phyloP scores from a whole-genome alignment of 2,113 vertebrate genomes.

The Coregonus clupeaformis region DNA sequence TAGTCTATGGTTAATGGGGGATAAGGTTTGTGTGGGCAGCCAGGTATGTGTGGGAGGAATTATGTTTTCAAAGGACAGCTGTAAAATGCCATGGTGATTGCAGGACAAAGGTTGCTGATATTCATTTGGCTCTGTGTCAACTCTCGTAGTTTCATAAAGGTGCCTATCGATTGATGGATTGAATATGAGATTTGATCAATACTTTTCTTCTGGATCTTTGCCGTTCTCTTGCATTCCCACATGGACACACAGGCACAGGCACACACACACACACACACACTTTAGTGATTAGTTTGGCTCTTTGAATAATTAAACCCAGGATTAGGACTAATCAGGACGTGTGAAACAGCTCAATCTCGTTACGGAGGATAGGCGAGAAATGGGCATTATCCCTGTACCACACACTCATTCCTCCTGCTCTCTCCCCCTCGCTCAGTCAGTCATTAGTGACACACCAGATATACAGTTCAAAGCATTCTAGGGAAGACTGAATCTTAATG shows the following conservation, averaged over 20 bases:
- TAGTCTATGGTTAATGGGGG: slow-evolving; percentile 3
- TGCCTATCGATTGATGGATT: slow-evolving; percentile 56
- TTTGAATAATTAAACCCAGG: slow-evolving; percentile 41
- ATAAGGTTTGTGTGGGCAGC: slow-evolving; percentile 21
- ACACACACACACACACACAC: slow-evolving; percentile 26
- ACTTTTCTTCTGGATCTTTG: too few relatives aligned
- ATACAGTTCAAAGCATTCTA: slow-evolving; percentile 53
- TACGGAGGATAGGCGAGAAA: slow-evolving; percentile 29
- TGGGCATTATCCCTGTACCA: slow-evolving; percentile 33
- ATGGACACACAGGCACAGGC: neutral
- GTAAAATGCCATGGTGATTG: slow-evolving; percentile 58
- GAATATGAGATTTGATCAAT: slow-evolving; percentile 30
- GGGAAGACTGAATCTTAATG: slow-evolving; percentile 54
- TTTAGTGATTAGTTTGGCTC: slow-evolving; percentile 26
- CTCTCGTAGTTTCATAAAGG: slow-evolving; percentile 41
- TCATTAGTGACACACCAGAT: slow-evolving; percentile 55
- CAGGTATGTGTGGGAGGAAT: slow-evolving; percentile 4
- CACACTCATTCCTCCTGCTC: slow-evolving; percentile 30
- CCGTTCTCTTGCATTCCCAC: neutral
- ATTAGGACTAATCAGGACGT: slow-evolving; percentile 28
- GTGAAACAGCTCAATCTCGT: slow-evolving; percentile 18
- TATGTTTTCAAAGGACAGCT: slow-evolving; percentile 54
- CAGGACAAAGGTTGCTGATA: slow-evolving; percentile 48
- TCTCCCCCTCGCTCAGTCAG: slow-evolving; percentile 19
- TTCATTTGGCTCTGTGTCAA: slow-evolving; percentile 44